These are phyloP conservation scores for Branchipolynoe longqiensis DNA, from an alignment of 2,888 invertebrate genomes.

Conservation along the genomic window DNA sequence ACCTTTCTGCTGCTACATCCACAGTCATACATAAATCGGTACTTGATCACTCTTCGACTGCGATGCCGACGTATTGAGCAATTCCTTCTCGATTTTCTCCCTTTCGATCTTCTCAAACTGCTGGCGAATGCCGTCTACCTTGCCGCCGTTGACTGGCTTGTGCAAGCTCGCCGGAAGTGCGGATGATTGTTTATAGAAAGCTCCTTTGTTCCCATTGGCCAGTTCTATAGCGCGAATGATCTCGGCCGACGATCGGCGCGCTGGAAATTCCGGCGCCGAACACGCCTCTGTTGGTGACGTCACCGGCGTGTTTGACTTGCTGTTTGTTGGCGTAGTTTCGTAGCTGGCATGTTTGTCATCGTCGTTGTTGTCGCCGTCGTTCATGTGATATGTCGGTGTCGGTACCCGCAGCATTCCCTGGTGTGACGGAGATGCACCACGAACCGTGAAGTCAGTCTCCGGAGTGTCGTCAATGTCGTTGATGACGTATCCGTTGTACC, in stretches of 20 bases:
- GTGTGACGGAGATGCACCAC: not conserved
- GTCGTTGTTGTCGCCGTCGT: not conserved
- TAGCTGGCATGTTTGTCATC: not conserved
- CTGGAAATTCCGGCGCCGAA: not conserved
- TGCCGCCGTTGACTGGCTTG: not conserved
- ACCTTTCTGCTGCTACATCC: not conserved
- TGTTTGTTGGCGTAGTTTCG: not conserved
- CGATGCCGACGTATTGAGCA: not conserved
- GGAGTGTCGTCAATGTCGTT: slow-evolving; percentile 26
- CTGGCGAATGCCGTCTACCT: not conserved
- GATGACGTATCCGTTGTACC: slow-evolving; percentile 3
- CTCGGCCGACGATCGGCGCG: not conserved
- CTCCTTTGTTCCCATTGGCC: slow-evolving; percentile 37
- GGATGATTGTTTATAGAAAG: not conserved
- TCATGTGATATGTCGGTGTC: not conserved
- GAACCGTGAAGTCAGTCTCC: slow-evolving; percentile 13
- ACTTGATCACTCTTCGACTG: not conserved
- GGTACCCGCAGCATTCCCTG: not conserved
- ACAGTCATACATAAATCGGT: slow-evolving; percentile 38
- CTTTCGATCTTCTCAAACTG: slow-evolving; percentile 39
- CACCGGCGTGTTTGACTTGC: not conserved
- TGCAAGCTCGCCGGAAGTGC: not conserved
- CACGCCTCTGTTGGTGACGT: not conserved
- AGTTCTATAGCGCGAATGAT: slow-evolving; percentile 28
- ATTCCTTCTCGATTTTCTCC: slow-evolving; percentile 33